Conservation (phyloP, 2,113 vertebrate genomes). For the Thunnus maccoyii region DNA sequence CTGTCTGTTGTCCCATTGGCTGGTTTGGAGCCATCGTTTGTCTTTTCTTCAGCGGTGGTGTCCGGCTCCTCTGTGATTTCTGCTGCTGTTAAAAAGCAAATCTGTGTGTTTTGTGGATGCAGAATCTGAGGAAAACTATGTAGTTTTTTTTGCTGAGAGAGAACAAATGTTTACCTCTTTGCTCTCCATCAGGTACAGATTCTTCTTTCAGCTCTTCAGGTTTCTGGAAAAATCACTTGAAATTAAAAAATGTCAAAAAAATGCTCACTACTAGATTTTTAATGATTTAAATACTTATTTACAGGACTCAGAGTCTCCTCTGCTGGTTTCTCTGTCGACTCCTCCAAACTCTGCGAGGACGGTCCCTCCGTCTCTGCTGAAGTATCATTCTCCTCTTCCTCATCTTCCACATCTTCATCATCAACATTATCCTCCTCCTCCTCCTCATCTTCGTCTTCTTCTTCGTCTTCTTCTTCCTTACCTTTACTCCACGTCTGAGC, state of each 20-base stretch:
- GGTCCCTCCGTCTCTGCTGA: background rate
- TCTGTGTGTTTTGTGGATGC: background rate
- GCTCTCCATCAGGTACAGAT: constrained; percentile 30
- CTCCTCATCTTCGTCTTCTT: background rate
- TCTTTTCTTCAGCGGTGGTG: constrained; percentile 23
- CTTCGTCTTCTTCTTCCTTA: constrained; percentile 46
- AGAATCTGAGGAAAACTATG: too few species aligned
- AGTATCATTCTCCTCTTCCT: constrained; percentile 37
- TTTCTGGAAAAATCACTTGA: constrained; percentile 36
- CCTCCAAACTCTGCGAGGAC: constrained; percentile 22
- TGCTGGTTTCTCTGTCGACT: constrained; percentile 2
- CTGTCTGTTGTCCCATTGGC: constrained; percentile 63
- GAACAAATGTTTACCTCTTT: constrained; percentile 35
- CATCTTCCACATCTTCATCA: constrained; percentile 7
- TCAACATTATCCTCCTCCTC: constrained; percentile 33
- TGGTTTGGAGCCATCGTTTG: background rate
- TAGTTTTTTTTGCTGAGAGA: too few species aligned
- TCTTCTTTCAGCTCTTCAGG: constrained; percentile 42
- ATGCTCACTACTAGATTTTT: too few species aligned
- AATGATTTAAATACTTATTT: too few species aligned
- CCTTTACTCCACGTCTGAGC: constrained; percentile 32
- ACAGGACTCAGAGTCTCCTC: constrained; percentile 46
- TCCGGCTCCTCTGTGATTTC: constrained; percentile 22
- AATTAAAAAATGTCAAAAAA: too few species aligned
- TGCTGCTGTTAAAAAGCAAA: constrained; percentile 12